These are phyloP conservation scores for Drosophila nasuta DNA, from an alignment of 1,140 invertebrate species.

Conservation along the genomic window DNA sequence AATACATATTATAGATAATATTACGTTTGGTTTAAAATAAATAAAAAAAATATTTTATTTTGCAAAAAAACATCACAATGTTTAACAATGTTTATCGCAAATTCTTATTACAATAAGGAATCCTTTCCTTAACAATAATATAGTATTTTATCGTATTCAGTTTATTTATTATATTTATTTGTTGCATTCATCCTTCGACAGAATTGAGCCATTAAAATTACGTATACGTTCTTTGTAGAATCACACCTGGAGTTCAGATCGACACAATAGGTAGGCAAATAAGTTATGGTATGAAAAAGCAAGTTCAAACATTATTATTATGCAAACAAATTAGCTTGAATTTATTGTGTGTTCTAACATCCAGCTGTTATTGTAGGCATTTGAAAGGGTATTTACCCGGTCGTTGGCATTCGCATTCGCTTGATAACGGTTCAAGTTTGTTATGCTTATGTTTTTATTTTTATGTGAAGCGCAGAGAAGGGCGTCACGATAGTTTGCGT, in stretches of 20 bases:
- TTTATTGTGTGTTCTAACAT: background rate
- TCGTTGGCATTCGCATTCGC: background rate
- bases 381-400: constrained; percentile 2
- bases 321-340: constrained; percentile 4
- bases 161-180: background rate
- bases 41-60: no score
- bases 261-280: background rate
- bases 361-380: background rate
- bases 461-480: constrained; percentile 63
- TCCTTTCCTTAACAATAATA: no score
- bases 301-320: background rate
- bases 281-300: background rate
- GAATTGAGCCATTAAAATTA: background rate
- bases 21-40: no score
- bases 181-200: background rate
- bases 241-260: background rate
- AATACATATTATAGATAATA: no score
- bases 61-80: no score
- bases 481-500: constrained; percentile 59
- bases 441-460: constrained; percentile 1
- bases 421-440: background rate
- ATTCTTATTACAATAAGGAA: no score
- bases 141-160: no score
- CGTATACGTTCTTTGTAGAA: background rate
- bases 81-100: no score